Percentiles rank a stretch among this genome's conserved stretches.
phyloP scores from a whole-genome alignment of 1,140 invertebrate species.

The Octopus bimaculoides region DNA sequence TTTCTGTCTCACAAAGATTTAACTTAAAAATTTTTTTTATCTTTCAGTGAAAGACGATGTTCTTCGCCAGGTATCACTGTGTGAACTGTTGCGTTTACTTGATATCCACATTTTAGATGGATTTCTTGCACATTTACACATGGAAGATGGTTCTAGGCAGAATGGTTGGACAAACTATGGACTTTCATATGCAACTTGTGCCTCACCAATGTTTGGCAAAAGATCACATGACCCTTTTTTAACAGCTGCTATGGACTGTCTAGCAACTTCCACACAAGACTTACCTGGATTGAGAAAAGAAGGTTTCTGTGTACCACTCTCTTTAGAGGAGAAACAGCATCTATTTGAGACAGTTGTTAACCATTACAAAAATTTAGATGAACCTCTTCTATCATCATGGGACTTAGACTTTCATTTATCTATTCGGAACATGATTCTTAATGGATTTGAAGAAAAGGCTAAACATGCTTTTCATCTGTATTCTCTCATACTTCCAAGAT shows the following conservation, averaged over 20 bases:
- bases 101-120: conserved; percentile 52
- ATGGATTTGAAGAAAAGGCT: conserved; percentile 29
- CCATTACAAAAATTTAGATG: conserved; percentile 29
- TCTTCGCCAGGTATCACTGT: conserved; percentile 47
- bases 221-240: not conserved
- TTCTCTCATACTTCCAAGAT: conserved; percentile 49
- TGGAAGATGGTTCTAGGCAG: conserved; percentile 33
- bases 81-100: conserved; percentile 46
- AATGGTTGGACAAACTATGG: conserved; percentile 34
- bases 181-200: not conserved
- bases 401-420: conserved; percentile 46
- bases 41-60: conserved; percentile 44
- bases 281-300: conserved; percentile 7
- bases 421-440: conserved; percentile 42
- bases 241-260: not conserved
- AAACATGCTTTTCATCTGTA: conserved; percentile 46
- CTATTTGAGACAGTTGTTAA: conserved; percentile 35
- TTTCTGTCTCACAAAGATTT: not conserved
- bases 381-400: conserved; percentile 39
- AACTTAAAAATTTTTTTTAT: conserved; percentile 17
- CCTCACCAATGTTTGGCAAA: not conserved
- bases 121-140: conserved; percentile 27
- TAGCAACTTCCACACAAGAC: not conserved
- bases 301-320: conserved; percentile 21
- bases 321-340: conserved; percentile 23